Base-by-base conservation (phyloP, 35 echinoderm and acorn worm species). In the Chiridota heheva region DNA sequence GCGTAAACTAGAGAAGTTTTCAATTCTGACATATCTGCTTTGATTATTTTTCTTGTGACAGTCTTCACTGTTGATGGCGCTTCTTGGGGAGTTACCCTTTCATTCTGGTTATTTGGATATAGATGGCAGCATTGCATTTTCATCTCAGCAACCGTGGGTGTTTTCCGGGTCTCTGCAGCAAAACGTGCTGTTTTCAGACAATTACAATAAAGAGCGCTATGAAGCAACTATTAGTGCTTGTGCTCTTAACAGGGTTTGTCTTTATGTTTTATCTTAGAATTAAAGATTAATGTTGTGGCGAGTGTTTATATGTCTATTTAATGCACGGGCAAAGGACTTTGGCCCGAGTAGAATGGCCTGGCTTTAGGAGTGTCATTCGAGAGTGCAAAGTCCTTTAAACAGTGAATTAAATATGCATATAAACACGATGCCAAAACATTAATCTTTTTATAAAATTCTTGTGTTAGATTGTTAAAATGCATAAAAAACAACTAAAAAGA, bases 201-300 rank as follows among this genome's bases (percentile, higher is more conserved):
- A 42, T 2, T 79, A 63, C 55, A 16, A 78, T 15, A 77, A 87
- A 33, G 56, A 87, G 62, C 46, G 70, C 15, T 87, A 78, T 69
- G 60, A 72, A 34, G 60, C 77, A 62, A 73, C 73, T 55, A 30
- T 87, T 13, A 74, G 73, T 39, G 42, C 69, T 1, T 87, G 84
- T 87, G 84, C 84, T 37, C 62, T 87, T 16, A 87, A 79, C 25
- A 87, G 40, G 73, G 84, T 87, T 39, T 69, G 73, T 78, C 33
- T 20, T 65, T 8, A n/a, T 8, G 8, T n/a, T n/a, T 22, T 32
- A 36, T 1, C 2, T 1, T 69, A 34, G 65, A 69, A 4, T 20
- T 6, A 13, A 1, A n/a, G n/a, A 37, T 63, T 63, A 63, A 63
- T 63, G 8, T 26, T 63, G 30, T 2, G 16, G 26, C 2, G 26